These are phyloP conservation scores for Petrolisthes manimaculis DNA, from an alignment of 2,888 invertebrate species.

Conservation along the genomic window DNA sequence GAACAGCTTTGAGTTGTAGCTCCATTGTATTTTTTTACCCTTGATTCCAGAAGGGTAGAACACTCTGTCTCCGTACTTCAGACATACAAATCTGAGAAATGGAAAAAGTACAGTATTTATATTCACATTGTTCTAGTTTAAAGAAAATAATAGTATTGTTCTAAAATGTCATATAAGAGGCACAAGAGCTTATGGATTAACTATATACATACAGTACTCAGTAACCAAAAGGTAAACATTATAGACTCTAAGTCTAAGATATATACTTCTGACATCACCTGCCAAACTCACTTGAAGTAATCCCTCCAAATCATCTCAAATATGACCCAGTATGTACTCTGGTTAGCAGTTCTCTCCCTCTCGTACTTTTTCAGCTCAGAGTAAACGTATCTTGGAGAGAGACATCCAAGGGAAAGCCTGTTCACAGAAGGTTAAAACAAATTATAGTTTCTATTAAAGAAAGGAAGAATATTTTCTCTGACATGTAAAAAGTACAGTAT, in stretches of 20 bases:
- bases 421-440: neutral
- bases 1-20: slow-evolving; percentile 61
- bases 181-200: too few species aligned
- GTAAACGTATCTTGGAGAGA: slow-evolving; percentile 60
- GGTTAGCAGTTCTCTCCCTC: slow-evolving; percentile 47
- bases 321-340: slow-evolving; percentile 65
- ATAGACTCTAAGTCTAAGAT: too few species aligned
- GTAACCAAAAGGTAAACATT: too few species aligned
- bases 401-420: slow-evolving; percentile 63
- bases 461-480: neutral
- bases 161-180: too few species aligned
- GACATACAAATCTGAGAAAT: slow-evolving; percentile 60
- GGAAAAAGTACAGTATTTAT: neutral
- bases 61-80: slow-evolving; percentile 66
- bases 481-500: neutral
- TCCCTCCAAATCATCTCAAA: slow-evolving; percentile 66
- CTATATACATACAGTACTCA: too few species aligned
- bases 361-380: slow-evolving; percentile 59
- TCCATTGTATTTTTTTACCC: slow-evolving; percentile 65
- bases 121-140: neutral
- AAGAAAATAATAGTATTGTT: neutral
- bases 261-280: neutral
- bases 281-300: slow-evolving; percentile 54
- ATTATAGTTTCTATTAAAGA: neutral
- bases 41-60: slow-evolving; percentile 66